phyloP scores from a whole-genome alignment of 2,888 invertebrate species.

The Stegana nigrithorax region DNA sequence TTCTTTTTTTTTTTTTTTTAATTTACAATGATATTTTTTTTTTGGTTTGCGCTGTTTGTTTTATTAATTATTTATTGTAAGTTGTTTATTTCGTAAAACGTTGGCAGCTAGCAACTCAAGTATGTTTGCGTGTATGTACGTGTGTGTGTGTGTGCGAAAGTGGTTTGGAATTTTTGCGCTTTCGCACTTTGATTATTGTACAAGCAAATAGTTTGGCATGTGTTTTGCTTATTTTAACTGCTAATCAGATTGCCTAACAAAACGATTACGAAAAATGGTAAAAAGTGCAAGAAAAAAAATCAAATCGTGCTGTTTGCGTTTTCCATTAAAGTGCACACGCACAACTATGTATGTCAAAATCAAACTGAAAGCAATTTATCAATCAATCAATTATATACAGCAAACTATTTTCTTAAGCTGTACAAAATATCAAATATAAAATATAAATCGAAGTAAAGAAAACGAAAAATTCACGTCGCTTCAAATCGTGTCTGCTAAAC shows the following conservation, averaged over 20 bases:
- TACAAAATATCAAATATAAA: not conserved
- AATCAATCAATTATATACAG: not conserved
- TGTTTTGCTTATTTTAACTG: slow-evolving; percentile 1
- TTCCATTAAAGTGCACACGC: not conserved
- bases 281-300: not conserved
- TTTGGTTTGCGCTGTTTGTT: slow-evolving; percentile 37
- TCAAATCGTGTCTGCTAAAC: not conserved
- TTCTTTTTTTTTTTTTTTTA: slow-evolving; percentile 7
- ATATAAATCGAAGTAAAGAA: no score
- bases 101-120: no score
- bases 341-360: slow-evolving; percentile 8
- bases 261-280: not conserved
- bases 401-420: not conserved
- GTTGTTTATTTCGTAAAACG: not conserved
- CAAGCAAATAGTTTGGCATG: not conserved
- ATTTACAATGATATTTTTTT: not conserved
- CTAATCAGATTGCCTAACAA: slow-evolving; percentile 11
- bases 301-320: not conserved
- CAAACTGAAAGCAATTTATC: slow-evolving; percentile 10
- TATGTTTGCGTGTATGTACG: not conserved
- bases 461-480: no score
- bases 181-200: slow-evolving; percentile 11
- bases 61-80: slow-evolving; percentile 36
- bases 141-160: not conserved
- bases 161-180: not conserved